Base-by-base conservation (phyloP, 1,140 invertebrate genomes). In the Olivierus martensii region DNA sequence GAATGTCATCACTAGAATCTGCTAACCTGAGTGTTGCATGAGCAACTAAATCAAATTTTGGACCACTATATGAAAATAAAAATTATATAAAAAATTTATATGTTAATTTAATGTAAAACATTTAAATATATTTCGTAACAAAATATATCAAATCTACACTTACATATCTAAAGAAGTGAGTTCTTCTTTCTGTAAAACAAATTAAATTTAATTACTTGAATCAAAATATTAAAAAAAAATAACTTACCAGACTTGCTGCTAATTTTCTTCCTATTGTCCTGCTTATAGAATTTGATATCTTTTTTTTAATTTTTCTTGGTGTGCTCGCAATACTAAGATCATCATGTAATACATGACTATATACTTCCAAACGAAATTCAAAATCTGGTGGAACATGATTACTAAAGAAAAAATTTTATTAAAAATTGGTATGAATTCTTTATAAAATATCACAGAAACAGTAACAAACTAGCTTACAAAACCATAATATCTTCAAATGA, bases 391-490 rank as follows among this genome's bases (percentile, higher is more conserved):
- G 70, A 22, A 81, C 73, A 54, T 79, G 72, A 61, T 77, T 74
- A 64, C 80, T 82, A 69, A 19, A 71, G 69, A 61, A 56, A 57
- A 51, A 58, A 62, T n/a, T n/a, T n/a, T n/a, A n/a, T n/a, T n/a
- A n/a, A n/a, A n/a, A n/a, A n/a, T n/a, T n/a, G n/a, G n/a, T n/a
- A n/a, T n/a, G n/a, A n/a, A n/a, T n/a, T n/a, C n/a, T n/a, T n/a
- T n/a, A n/a, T n/a, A n/a, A n/a, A n/a, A n/a, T n/a, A n/a, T n/a
- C n/a, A n/a, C n/a, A n/a, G n/a, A n/a, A n/a, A n/a, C n/a, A n/a
- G n/a, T n/a, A n/a, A n/a, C n/a, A n/a, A n/a, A n/a, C n/a, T n/a
- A 28, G 77, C 78, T 79, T 69, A 82, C 80, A 82, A 82, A 21
- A 80, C 68, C 59, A 82, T 69, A 51, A 78, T 69, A 63, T 83